Conservation (phyloP, 2,888 invertebrate species). For the Polietes domitor region DNA sequence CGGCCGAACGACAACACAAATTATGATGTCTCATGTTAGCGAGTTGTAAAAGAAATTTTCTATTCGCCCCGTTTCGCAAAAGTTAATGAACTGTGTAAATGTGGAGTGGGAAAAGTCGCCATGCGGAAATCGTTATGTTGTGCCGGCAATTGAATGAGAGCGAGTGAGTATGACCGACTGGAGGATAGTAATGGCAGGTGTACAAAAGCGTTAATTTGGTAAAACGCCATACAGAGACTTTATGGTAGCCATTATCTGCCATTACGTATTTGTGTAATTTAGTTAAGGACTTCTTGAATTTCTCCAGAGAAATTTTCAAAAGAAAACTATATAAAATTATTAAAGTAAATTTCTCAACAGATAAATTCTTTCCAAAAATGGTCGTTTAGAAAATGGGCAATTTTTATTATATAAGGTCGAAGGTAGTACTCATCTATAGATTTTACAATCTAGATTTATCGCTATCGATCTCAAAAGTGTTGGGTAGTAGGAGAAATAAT, state of each 20-base stretch:
- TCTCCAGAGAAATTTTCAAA: not conserved
- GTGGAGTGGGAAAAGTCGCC: not conserved
- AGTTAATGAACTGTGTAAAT: slow-evolving; percentile 37
- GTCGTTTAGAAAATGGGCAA: too few relatives aligned
- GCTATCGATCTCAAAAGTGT: too few relatives aligned
- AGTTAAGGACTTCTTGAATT: not conserved
- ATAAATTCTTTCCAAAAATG: too few relatives aligned
- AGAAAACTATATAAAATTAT: too few relatives aligned
- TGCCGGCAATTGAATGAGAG: not conserved
- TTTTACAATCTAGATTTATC: too few relatives aligned
- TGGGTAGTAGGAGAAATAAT: too few relatives aligned
- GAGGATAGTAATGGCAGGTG: slow-evolving; percentile 13
- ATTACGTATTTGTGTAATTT: not conserved
- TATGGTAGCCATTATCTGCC: not conserved
- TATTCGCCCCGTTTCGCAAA: not conserved
- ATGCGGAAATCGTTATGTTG: slow-evolving; percentile 26
- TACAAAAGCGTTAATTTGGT: slow-evolving; percentile 21
- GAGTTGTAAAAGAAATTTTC: slow-evolving; percentile 1
- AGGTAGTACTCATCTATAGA: too few relatives aligned
- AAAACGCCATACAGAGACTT: slow-evolving; percentile 17
- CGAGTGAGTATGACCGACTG: not conserved
- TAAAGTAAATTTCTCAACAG: too few relatives aligned
- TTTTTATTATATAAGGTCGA: too few relatives aligned
- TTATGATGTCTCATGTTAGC: slow-evolving; percentile 35
- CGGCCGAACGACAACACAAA: slow-evolving; percentile 46